Conservation (phyloP, 2,113 vertebrate genomes). For the Zosterops hypoxanthus region DNA sequence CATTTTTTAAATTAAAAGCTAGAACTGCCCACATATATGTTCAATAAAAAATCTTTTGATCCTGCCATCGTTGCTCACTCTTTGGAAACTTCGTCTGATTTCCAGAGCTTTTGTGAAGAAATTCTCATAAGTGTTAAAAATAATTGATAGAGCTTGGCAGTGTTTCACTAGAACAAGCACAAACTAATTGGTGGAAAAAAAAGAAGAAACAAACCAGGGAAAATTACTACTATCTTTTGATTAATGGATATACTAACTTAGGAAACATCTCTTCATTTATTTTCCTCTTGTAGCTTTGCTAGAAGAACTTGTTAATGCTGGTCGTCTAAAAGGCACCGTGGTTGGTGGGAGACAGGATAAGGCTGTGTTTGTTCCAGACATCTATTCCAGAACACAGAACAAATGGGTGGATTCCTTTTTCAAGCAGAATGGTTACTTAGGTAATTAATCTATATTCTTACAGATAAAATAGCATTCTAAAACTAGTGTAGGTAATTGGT, state of each 20-base stretch:
- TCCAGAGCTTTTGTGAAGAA: neutral
- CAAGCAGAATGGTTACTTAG: constrained; percentile 94
- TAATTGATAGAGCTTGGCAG: neutral
- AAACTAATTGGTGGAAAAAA: neutral
- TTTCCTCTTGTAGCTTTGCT: constrained; percentile 82
- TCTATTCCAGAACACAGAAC: constrained; percentile 93
- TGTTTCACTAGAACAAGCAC: neutral
- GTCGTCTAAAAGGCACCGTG: constrained; percentile 89
- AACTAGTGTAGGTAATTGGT: neutral
- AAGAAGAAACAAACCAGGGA: neutral
- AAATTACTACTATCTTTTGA: neutral
- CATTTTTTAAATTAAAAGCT: neutral
- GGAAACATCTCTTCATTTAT: neutral
- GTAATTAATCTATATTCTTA: constrained; percentile 73
- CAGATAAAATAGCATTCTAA: neutral
- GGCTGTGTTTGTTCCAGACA: constrained; percentile 92
- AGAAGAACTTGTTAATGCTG: constrained; percentile 88
- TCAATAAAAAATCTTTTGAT: neutral
- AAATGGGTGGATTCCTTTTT: constrained; percentile 96
- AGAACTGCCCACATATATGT: neutral
- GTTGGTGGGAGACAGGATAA: constrained; percentile 94
- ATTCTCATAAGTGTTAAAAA: neutral
- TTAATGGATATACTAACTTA: neutral
- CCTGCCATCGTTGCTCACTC: neutral
- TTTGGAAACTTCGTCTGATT: neutral